These are phyloP conservation scores for Scolopax bukidnonensis DNA, from an alignment of 2,797 vertebrate species.

Conservation along the genomic window DNA sequence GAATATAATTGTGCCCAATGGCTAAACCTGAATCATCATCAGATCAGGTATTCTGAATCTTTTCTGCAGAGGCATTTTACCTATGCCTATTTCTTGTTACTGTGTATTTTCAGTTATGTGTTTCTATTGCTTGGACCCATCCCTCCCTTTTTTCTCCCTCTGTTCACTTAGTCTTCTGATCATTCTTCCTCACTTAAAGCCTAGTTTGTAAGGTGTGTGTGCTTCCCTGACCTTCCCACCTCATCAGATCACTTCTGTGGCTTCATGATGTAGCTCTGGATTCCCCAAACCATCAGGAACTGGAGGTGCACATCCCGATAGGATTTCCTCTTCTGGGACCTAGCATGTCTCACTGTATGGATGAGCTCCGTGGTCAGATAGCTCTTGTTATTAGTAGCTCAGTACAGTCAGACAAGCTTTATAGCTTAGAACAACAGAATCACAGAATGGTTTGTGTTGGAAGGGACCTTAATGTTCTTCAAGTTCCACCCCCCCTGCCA, in stretches of 20 bases:
- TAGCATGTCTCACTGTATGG: rapidly evolving
- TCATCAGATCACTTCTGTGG: not conserved
- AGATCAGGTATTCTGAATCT: not conserved
- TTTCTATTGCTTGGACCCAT: not conserved
- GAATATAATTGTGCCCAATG: not conserved
- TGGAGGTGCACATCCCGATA: not conserved
- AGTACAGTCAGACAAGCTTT: not conserved
- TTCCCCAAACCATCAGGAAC: not conserved
- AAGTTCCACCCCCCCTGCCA: not conserved
- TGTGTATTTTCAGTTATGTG: not conserved
- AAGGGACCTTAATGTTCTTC: not conserved
- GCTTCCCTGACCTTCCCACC: not conserved
- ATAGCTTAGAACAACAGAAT: not conserved
- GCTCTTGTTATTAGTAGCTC: not conserved
- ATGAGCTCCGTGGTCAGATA: not conserved
- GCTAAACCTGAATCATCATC: not conserved
- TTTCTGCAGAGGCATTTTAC: not conserved
- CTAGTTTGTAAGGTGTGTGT: rapidly evolving
- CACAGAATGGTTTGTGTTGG: not conserved
- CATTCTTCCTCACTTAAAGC: not conserved
- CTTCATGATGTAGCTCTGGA: not conserved
- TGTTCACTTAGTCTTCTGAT: not conserved
- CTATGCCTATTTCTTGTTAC: not conserved
- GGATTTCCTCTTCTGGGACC: not conserved
- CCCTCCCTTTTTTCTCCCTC: not conserved